Percentiles rank a stretch among this genome's conserved stretches.
phyloP scores from a whole-genome alignment of 2,888 invertebrate genomes.

The Caenorhabditis doughertyi region DNA sequence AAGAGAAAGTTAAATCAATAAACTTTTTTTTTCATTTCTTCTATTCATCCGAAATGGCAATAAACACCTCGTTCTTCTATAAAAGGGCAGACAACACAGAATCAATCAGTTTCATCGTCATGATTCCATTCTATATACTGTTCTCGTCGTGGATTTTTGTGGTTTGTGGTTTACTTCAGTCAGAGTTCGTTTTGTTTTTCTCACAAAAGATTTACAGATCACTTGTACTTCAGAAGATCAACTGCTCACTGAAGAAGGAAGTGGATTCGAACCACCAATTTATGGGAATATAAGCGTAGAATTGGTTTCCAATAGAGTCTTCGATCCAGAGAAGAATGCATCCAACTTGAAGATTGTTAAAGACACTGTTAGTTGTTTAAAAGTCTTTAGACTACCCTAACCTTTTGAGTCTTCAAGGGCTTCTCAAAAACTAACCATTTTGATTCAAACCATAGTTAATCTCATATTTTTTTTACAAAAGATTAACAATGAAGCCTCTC shows the following conservation, averaged over 20 bases:
- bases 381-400: too few relatives aligned
- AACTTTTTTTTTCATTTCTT: background rate
- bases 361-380: constrained; percentile 35
- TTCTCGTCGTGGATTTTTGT: background rate
- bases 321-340: constrained; percentile 56
- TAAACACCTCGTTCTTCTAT: background rate
- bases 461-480: too few relatives aligned
- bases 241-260: constrained; percentile 46
- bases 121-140: constrained; percentile 15
- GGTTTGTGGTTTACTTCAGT: constrained; percentile 8
- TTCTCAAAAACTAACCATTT: too few relatives aligned
- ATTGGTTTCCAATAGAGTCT: constrained; percentile 42
- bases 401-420: too few relatives aligned
- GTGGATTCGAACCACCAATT: constrained; percentile 25
- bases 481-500: too few relatives aligned
- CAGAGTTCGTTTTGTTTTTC: background rate
- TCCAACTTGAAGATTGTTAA: constrained; percentile 56
- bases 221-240: constrained; percentile 34
- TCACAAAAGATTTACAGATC: constrained; percentile 18
- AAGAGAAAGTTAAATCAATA: background rate
- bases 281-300: constrained; percentile 41
- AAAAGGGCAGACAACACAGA: background rate
- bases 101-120: background rate
- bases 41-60: background rate
- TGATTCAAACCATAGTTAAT: too few relatives aligned